Evolutionary conservation across 1,140 invertebrate genomes (phyloP), one percentile per base, ranked within the genome.

Genomic region (Chymomyza costata): DNA sequence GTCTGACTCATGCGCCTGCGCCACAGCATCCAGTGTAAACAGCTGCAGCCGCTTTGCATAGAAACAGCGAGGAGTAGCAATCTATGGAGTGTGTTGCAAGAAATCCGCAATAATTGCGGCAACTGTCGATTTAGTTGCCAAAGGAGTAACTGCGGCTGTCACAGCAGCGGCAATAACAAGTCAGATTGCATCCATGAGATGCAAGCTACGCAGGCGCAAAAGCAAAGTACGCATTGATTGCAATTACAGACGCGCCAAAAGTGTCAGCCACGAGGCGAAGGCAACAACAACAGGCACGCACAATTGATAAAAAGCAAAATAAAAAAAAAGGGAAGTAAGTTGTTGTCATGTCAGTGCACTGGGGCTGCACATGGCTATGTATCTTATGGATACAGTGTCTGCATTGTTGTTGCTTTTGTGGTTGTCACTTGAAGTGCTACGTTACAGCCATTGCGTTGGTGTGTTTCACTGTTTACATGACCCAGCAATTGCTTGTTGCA

Each of bases 391-490:
- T 53, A 25, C 32, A 18, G n/a, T n/a, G n/a, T 53, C 35, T 43
- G 52, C 50, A 64, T 63, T 64, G 55, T 59, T 63, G n/a, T n/a
- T n/a, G n/a, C 38, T 52, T 18, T 43, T 51, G 54, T 48, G 58
- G 58, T 67, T 73, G 74, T 73, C 73, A 78, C 73, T 71, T 78
- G 57, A 66, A 76, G 70, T 76, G 70, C 70, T 73, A 13, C 32
- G n/a, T n/a, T 34, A 10, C 11, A 3, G 32, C 32, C n/a, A 10
- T 14, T 34, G 32, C 32, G 8, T n/a, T 34, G 32, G 3, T 34
- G 32, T 14, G 8, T 3, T 3, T 34, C 8, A 8, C 8, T 25
- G 21, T 25, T 25, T 25, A 25, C 21, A 25, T 66, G 64, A 50
- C 43, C 31, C 50, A 43, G 55, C 30, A 47, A 60, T 13, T 25